Conservation (phyloP, 1,140 invertebrate species). For the Nasonia longicornis region DNA sequence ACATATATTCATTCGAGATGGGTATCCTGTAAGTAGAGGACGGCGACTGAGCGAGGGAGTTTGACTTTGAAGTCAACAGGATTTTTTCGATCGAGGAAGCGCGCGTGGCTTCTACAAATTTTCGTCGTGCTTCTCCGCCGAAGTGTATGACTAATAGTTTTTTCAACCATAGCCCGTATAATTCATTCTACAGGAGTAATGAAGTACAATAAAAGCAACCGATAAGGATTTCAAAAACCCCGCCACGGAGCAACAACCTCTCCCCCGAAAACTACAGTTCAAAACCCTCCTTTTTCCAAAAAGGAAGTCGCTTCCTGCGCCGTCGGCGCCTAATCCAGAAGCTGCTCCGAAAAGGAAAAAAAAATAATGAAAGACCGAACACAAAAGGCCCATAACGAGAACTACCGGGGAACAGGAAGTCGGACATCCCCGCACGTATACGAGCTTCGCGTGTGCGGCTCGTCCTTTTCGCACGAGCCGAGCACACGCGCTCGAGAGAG, state of each 20-base stretch:
- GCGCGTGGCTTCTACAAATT: background rate
- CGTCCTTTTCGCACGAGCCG: conserved; percentile 9
- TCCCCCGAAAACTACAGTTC: no score
- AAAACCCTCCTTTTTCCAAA: background rate
- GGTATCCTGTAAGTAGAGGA: conserved; percentile 9
- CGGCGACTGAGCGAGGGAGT: conserved; percentile 11
- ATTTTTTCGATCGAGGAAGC: conserved; percentile 24
- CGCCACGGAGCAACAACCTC: background rate
- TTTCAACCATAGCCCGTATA: no score
- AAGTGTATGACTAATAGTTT: no score
- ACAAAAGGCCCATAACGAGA: background rate
- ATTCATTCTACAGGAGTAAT: no score
- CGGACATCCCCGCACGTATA: background rate
- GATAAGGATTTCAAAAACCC: no score
- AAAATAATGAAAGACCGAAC: background rate
- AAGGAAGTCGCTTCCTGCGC: background rate
- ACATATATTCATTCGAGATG: conserved; percentile 36
- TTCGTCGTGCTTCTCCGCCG: no score
- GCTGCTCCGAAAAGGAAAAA: background rate
- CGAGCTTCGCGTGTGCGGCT: background rate
- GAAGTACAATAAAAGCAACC: no score
- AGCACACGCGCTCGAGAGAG: background rate
- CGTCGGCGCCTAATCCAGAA: background rate
- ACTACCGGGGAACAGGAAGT: conserved; percentile 16
- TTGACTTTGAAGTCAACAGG: background rate